These are phyloP conservation scores for Lytechinus pictus DNA, from an alignment of 35 echinoderm and acorn worm genomes.

Conservation along the genomic window DNA sequence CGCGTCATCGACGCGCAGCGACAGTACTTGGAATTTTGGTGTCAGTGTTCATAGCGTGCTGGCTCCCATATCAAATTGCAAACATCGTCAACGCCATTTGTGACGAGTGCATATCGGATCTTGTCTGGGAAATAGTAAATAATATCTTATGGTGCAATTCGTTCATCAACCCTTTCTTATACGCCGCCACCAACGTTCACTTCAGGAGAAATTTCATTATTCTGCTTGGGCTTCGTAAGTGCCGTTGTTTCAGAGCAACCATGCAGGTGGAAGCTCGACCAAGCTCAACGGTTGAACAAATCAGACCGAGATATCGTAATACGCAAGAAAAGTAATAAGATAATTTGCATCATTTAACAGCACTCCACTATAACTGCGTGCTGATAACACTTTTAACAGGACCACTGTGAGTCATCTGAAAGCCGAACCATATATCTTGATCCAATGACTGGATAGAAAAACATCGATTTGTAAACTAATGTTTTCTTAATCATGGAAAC, in stretches of 20 bases:
- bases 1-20: constrained; percentile 67
- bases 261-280: neutral
- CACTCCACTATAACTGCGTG: no score
- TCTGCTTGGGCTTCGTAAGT: constrained; percentile 27
- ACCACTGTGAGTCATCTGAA: no score
- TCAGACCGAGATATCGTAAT: neutral
- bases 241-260: neutral
- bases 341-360: neutral
- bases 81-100: constrained; percentile 50
- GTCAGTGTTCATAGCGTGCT: constrained; percentile 58
- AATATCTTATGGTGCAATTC: constrained; percentile 78
- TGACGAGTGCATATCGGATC: constrained; percentile 50
- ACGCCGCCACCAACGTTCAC: constrained; percentile 59
- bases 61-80: constrained; percentile 60
- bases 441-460: no score
- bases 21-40: constrained; percentile 53
- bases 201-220: constrained; percentile 56
- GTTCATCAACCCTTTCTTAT: constrained; percentile 73
- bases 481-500: no score
- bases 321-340: neutral
- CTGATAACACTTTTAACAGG: no score
- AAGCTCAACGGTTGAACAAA: neutral
- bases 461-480: no score
- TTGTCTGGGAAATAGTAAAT: constrained; percentile 60
- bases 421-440: no score